Evolutionary conservation across 1,140 invertebrate species (phyloP).

Genomic region (Hyposmocoma kahamanoa): DNA sequence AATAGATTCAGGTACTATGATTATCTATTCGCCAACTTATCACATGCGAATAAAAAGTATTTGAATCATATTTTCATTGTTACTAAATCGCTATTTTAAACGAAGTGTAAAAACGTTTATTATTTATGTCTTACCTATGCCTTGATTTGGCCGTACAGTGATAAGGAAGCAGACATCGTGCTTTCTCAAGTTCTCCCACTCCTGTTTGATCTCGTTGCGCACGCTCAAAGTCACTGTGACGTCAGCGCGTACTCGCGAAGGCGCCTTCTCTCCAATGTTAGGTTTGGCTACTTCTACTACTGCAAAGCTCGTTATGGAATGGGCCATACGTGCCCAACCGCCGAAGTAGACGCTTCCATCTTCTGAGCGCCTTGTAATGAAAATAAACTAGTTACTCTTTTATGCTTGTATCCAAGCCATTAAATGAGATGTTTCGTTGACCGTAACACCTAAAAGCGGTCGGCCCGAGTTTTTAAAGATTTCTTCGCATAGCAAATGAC

Average conservation of each 20-base stretch:
- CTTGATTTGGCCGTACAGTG: constrained; percentile 80
- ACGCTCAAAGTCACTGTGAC: constrained; percentile 94
- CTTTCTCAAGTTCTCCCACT: constrained; percentile 97
- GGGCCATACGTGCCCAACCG: constrained; percentile 99
- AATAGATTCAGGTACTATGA: too few species aligned
- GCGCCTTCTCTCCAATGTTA: constrained; percentile 94
- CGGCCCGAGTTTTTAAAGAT: too few species aligned
- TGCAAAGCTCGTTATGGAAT: constrained; percentile 93
- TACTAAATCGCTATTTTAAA: too few species aligned
- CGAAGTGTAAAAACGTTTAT: too few species aligned
- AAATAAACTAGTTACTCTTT: too few species aligned
- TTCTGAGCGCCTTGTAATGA: constrained; percentile 82
- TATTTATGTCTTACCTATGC: constrained; percentile 79
- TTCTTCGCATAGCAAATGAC: too few species aligned
- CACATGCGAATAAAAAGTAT: too few species aligned
- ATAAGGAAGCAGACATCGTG: constrained; percentile 99
- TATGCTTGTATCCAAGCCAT: too few species aligned
- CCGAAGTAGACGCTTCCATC: constrained; percentile 92
- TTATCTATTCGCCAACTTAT: too few species aligned
- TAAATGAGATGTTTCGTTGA: too few species aligned
- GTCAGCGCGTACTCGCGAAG: constrained; percentile 95
- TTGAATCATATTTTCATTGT: too few species aligned
- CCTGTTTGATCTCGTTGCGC: constrained; percentile 91
- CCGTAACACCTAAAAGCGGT: too few species aligned
- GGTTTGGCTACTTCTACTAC: constrained; percentile 96